Evolutionary conservation across 2,888 invertebrate species (phyloP), one percentile per base, ranked within the genome.

Genomic region (Phortica okadai): DNA sequence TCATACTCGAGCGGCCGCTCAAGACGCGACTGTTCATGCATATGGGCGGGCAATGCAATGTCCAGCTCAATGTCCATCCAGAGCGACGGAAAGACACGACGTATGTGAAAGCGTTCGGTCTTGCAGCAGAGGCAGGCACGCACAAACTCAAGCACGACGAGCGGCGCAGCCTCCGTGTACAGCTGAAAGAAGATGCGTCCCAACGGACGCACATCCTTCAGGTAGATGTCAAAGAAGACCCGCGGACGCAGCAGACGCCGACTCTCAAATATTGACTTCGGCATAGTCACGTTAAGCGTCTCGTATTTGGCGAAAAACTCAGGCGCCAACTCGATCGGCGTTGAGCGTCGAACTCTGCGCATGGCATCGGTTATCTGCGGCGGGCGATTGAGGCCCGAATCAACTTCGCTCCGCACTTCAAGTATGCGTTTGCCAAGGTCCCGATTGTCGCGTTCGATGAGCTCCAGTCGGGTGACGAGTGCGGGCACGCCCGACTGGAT

Each of bases 131-230:
- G 21, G 56, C 87, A 88, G 73, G 83, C 75, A 0, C 78, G 78
- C 0, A 88, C 77, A n/a, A 90, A 73, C 10, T 85, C 82, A 6
- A 84, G 75, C 3, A 86, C 86, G 0, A 89, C 82, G 11, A 80
- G 75, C 0, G 90, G 90, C 0, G 83, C 85, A 0, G 88, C 83
- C 75, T 90, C 90, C 0, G 84, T 85, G 58, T 80, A 90, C 2
- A 90, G 79, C n/a, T 85, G 80, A 1, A 88, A 45, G 0, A 90
- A 80, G 54, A 89, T 75, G 4, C 87, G 80, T 0, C 88, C 90
- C 33, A 88, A 56, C 0, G 84, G 82, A 0, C 85, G 84, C 0
- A 83, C 78, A 10, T 82, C 81, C 73, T 83, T 83, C 0, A 86
- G 58, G 16, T 80, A 81, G 0, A 89, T 11, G 21, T 90, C 88